Evolutionary conservation across 92 coral and sea anemone genomes (phyloP), one percentile per base, ranked within the genome.

Genomic region (Chrysogorgia sp.): DNA sequence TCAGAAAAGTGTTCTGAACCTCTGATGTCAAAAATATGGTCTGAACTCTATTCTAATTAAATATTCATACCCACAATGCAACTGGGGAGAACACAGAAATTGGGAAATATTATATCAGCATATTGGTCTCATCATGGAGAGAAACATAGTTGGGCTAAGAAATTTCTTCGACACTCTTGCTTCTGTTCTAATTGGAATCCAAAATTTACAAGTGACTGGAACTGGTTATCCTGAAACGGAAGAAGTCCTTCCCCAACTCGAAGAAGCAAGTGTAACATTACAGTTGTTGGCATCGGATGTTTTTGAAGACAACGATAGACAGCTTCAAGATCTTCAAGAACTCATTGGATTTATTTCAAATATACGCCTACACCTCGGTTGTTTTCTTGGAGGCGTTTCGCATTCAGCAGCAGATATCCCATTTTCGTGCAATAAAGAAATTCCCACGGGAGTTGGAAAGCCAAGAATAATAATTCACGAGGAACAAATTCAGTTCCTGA

Each of bases 131-230:
- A 48, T 17, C 1, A 48, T 14, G 19, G 62, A 56, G 30, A 56
- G 62, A 20, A 56, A 56, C 24, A 56, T 23, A 20, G 62, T 56
- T 56, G 72, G 74, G 14, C 31, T 34, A n/a, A 66, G 74, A 66
- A 66, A 66, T 45, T 35, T 66, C 19, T 66, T 66, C 35, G 74
- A 66, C 35, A 66, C 43, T 32, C 74, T 66, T 13, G 35, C 45
- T 22, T 66, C 47, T 17, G 47, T 66, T 66, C 50, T 66, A 17
- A 30, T 66, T 34, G 74, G 74, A 7, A 66, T 34, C n/a, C 74
- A 21, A n/a, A n/a, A n/a, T n/a, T n/a, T n/a, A n/a, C n/a, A n/a
- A n/a, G n/a, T n/a, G n/a, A n/a, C n/a, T n/a, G n/a, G n/a, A n/a
- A n/a, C n/a, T n/a, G n/a, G n/a, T n/a, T n/a, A n/a, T n/a, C n/a